These are phyloP conservation scores for Parnassius glacialis DNA, from an alignment of 2,888 invertebrate genomes.

Conservation along the genomic window DNA sequence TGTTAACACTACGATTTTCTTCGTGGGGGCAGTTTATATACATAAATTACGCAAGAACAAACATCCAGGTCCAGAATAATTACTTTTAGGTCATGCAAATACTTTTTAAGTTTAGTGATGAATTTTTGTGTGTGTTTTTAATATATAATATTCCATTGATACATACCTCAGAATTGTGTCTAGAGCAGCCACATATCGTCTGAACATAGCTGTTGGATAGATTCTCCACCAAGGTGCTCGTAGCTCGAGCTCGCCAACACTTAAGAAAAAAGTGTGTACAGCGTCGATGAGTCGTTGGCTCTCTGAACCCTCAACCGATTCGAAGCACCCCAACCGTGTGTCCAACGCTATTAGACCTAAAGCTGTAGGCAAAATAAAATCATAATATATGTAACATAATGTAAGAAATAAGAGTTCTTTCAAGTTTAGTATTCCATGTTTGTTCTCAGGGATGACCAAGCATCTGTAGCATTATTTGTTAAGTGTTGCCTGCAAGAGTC, in stretches of 20 bases:
- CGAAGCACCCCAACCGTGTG: conserved; percentile 83
- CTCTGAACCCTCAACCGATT: conserved; percentile 77
- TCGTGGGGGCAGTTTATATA: too few species aligned
- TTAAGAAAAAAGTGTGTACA: conserved; percentile 84
- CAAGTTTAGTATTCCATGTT: too few species aligned
- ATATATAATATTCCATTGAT: neutral
- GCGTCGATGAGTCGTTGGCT: conserved; percentile 84
- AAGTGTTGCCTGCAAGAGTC: too few species aligned
- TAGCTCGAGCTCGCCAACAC: conserved; percentile 83
- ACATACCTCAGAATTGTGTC: conserved; percentile 85
- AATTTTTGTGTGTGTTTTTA: too few species aligned
- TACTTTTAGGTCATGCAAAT: too few species aligned
- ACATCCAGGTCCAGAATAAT: too few species aligned
- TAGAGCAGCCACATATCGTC: conserved; percentile 82
- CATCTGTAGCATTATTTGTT: too few species aligned
- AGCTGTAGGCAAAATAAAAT: conserved; percentile 58
- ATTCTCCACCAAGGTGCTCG: conserved; percentile 85
- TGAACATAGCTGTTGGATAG: conserved; percentile 83
- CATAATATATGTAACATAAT: neutral
- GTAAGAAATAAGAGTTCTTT: too few species aligned
- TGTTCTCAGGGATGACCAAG: too few species aligned
- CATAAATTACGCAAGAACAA: too few species aligned
- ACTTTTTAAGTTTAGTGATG: too few species aligned
- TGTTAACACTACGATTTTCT: too few species aligned
- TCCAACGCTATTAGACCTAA: conserved; percentile 85